Evolutionary conservation across 2,888 invertebrate genomes (phyloP).

Genomic region (Lasioglossum vierecki): DNA sequence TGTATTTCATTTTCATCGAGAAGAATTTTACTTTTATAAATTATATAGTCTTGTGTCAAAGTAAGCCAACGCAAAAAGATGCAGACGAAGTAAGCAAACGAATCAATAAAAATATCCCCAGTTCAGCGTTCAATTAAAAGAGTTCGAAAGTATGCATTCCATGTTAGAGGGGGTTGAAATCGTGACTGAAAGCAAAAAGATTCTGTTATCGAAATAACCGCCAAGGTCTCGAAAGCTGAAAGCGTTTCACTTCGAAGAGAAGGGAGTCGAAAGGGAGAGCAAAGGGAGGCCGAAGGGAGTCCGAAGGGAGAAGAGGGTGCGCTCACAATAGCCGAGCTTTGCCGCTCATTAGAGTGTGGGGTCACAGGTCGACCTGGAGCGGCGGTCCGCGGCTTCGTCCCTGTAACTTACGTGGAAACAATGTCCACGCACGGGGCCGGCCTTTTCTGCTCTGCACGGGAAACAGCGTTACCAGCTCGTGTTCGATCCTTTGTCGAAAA

Average conservation of each 20-base stretch:
- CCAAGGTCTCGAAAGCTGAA: constrained; percentile 30
- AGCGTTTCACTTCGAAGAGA: constrained; percentile 40
- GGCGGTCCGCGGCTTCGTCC: constrained; percentile 73
- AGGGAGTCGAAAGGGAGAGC: constrained; percentile 36
- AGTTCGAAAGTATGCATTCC: not conserved
- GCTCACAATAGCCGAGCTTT: constrained; percentile 78
- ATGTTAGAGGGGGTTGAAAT: not conserved
- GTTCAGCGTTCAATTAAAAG: not conserved
- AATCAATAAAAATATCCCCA: not conserved
- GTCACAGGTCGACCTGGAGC: constrained; percentile 77
- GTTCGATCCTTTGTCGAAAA: constrained; percentile 57
- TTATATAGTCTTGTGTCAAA: no score
- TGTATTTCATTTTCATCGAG: no score
- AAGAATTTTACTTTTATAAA: no score
- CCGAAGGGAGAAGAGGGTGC: constrained; percentile 41
- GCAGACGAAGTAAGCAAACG: no score
- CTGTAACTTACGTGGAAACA: constrained; percentile 72
- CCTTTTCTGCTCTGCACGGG: constrained; percentile 38
- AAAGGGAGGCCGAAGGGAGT: constrained; percentile 20
- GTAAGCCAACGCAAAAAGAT: no score
- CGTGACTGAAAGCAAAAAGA: constrained; percentile 3
- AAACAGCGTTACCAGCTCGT: constrained; percentile 28
- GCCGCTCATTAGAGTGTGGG: constrained; percentile 79
- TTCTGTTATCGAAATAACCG: constrained; percentile 39
- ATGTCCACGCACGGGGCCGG: constrained; percentile 69